phyloP scores from a whole-genome alignment of 2,888 invertebrate genomes.

The Tiliacea citrago region DNA sequence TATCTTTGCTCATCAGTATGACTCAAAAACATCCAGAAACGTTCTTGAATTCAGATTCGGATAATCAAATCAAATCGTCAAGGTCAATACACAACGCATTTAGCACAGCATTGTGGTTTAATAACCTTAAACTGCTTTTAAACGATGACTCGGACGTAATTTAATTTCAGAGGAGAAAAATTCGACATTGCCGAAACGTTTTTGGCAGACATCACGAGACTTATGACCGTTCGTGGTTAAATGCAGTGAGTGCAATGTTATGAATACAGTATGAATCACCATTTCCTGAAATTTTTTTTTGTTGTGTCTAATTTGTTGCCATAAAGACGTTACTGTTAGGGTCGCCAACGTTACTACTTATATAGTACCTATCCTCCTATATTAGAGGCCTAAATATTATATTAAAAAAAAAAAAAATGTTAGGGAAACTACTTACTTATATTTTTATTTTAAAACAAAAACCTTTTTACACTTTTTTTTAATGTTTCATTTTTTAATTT shows the following conservation, averaged over 20 bases:
- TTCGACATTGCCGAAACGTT: conserved; percentile 1
- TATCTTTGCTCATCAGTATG: background rate
- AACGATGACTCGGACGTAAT: conserved; percentile 41
- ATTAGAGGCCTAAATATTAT: too few relatives aligned
- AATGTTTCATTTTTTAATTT: too few relatives aligned
- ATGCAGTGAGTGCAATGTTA: conserved; percentile 1
- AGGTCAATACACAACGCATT: conserved; percentile 33
- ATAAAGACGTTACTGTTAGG: background rate
- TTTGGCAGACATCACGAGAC: conserved; percentile 44
- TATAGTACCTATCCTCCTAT: too few relatives aligned
- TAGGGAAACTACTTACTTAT: too few relatives aligned
- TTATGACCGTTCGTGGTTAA: background rate
- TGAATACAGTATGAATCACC: conserved; percentile 31
- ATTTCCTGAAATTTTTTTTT: conserved; percentile 8
- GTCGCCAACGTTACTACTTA: too few relatives aligned
- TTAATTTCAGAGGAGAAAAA: conserved; percentile 12
- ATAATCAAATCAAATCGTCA: conserved; percentile 15
- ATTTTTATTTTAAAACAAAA: too few relatives aligned
- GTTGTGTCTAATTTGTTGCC: conserved; percentile 14
- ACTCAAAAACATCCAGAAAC: background rate
- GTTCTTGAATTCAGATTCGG: conserved; percentile 9
- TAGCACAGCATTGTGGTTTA: conserved; percentile 30
- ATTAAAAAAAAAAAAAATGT: too few relatives aligned
- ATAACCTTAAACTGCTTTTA: conserved; percentile 42
- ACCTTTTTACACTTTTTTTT: too few relatives aligned